phyloP scores from a whole-genome alignment of 1,140 invertebrate genomes.

The Battus philenor region DNA sequence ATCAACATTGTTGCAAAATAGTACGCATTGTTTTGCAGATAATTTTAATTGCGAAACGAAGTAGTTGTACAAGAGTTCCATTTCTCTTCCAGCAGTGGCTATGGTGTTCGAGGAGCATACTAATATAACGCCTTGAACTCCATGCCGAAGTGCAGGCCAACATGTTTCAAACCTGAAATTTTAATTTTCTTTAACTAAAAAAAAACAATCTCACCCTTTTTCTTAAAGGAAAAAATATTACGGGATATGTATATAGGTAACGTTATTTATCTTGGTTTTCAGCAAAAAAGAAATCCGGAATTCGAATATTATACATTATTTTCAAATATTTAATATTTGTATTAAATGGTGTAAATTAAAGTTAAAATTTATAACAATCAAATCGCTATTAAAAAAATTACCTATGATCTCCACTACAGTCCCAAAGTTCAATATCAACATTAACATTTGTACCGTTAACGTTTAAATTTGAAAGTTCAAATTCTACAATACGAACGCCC shows the following conservation, averaged over 20 bases:
- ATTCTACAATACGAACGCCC: constrained; percentile 62
- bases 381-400: constrained; percentile 6
- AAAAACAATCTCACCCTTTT: too few species aligned
- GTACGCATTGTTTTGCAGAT: constrained; percentile 77
- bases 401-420: constrained; percentile 70
- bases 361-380: too few species aligned
- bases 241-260: too few species aligned
- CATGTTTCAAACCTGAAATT: constrained; percentile 84
- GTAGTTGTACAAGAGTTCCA: constrained; percentile 85
- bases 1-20: constrained; percentile 75
- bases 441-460: constrained; percentile 50
- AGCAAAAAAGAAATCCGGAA: too few species aligned
- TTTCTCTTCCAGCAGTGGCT: constrained; percentile 77
- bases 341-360: too few species aligned
- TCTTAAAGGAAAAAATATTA: too few species aligned
- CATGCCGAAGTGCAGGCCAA: constrained; percentile 85
- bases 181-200: too few species aligned
- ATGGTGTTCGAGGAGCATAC: constrained; percentile 80
- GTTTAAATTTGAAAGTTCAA: constrained; percentile 52
- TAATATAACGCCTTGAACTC: constrained; percentile 84
- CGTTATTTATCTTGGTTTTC: too few species aligned
- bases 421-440: constrained; percentile 71
- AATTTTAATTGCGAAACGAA: constrained; percentile 80
- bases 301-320: too few species aligned
- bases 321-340: too few species aligned